These are phyloP conservation scores for Pteropus rufus DNA, from an alignment of 2,797 vertebrate genomes.

Conservation along the genomic window DNA sequence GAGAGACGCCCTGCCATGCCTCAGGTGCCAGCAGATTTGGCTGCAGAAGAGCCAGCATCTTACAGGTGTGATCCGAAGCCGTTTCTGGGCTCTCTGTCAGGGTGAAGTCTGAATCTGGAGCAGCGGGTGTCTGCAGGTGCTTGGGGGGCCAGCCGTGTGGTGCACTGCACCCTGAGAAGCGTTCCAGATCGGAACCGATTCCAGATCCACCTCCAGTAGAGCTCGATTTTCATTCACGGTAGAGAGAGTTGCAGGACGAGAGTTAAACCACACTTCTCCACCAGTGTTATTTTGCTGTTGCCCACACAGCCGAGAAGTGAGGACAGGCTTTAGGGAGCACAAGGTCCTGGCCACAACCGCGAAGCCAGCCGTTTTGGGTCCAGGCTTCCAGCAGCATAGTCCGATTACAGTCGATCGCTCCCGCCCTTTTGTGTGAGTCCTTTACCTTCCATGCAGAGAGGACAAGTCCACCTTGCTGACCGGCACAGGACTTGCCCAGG, in stretches of 20 bases:
- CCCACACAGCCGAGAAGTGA: not conserved
- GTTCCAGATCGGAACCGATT: fast-evolving
- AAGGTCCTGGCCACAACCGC: fast-evolving
- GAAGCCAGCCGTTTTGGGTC: not conserved
- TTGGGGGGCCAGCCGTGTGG: not conserved
- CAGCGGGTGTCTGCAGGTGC: too few relatives aligned
- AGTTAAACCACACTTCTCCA: not conserved
- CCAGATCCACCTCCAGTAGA: not conserved
- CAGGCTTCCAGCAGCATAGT: not conserved
- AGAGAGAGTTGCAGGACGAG: not conserved
- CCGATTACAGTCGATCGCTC: not conserved
- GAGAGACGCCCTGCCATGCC: not conserved
- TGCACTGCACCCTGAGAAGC: not conserved
- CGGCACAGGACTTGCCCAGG: not conserved
- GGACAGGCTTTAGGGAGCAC: not conserved
- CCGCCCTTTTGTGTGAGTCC: not conserved
- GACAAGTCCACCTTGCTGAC: not conserved
- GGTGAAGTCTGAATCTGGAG: not conserved
- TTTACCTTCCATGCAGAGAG: not conserved
- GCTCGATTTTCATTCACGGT: not conserved
- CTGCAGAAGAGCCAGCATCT: not conserved
- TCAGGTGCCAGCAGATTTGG: too few relatives aligned
- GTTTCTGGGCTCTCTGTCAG: not conserved
- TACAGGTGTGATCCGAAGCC: not conserved
- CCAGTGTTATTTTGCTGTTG: not conserved